Conservation (phyloP, 2,113 vertebrate species). For the Typhlomys cinereus region DNA sequence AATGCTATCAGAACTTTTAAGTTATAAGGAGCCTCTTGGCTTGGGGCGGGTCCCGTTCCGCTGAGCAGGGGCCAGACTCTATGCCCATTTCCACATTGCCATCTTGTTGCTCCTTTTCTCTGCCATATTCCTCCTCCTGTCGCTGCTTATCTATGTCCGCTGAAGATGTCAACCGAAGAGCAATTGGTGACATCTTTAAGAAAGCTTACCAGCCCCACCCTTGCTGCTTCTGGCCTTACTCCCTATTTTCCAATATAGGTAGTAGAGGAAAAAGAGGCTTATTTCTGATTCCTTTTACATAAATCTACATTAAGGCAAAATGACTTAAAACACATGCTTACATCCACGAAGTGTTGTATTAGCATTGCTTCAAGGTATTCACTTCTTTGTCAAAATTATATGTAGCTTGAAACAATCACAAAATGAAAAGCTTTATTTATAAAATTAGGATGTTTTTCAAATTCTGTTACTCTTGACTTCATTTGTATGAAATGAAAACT, state of each 20-base stretch:
- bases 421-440: neutral
- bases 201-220: neutral
- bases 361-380: neutral
- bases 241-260: neutral
- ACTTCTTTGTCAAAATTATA: slow-evolving; percentile 25
- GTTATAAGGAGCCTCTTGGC: neutral
- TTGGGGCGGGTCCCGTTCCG: neutral
- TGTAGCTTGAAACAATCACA: neutral
- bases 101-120: neutral
- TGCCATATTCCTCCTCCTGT: neutral
- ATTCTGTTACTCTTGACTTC: neutral
- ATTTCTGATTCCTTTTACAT: neutral
- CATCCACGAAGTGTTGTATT: neutral
- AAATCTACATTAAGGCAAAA: neutral
- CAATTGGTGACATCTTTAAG: neutral
- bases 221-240: neutral
- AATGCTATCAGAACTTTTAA: neutral
- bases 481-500: neutral
- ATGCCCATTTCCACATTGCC: no score
- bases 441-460: slow-evolving; percentile 39
- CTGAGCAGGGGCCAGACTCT: no score
- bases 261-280: neutral
- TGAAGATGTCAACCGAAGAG: neutral
- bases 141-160: neutral
- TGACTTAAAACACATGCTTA: neutral